Evolutionary conservation across 2,888 invertebrate species (phyloP).

Genomic region (Tetropium fuscum): DNA sequence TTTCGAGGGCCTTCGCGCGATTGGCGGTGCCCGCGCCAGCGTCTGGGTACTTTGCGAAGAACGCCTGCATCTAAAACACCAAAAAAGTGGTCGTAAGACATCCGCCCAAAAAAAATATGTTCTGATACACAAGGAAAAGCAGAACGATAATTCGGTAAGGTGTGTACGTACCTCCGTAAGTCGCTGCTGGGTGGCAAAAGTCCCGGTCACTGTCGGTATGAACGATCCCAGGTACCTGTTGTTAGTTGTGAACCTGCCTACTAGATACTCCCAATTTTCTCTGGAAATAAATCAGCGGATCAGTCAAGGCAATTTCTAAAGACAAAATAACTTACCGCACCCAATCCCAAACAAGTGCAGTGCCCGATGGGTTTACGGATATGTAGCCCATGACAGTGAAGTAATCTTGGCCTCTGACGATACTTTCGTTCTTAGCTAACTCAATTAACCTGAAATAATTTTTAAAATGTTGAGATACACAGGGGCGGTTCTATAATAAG

Average conservation of each 20-base stretch:
- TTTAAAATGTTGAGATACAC: no score
- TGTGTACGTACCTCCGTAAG: conserved; percentile 75
- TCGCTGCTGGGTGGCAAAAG: conserved; percentile 77
- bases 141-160: neutral
- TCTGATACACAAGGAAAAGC: conserved; percentile 12
- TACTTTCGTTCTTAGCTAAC: conserved; percentile 78
- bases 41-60: conserved; percentile 84
- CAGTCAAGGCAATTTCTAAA: neutral
- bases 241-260: conserved; percentile 84
- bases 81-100: neutral
- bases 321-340: conserved; percentile 67
- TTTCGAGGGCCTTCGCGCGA: conserved; percentile 81
- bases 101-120: neutral
- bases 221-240: conserved; percentile 84
- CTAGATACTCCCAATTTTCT: conserved; percentile 80
- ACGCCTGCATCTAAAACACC: conserved; percentile 75
- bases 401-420: conserved; percentile 88
- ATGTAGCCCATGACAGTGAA: conserved; percentile 77
- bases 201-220: conserved; percentile 76
- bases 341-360: conserved; percentile 85
- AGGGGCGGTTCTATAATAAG: no score
- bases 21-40: conserved; percentile 87
- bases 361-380: conserved; percentile 80
- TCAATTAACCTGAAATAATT: conserved; percentile 75
- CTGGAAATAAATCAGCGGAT: conserved; percentile 70